These are phyloP conservation scores for Plumapathes pennacea DNA, from an alignment of 92 coral and sea anemone species.

Conservation along the genomic window DNA sequence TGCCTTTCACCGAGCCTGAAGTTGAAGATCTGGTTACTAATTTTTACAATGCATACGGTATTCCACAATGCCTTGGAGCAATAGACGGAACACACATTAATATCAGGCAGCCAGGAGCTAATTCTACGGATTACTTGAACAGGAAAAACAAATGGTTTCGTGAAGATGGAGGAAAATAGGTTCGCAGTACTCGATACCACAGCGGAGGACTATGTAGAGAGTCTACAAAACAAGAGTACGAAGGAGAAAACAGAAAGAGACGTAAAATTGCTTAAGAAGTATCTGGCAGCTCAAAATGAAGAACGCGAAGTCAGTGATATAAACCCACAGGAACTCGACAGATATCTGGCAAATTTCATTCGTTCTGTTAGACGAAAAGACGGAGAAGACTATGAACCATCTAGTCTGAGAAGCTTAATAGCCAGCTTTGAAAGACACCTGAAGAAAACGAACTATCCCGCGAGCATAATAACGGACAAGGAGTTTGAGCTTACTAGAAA, in stretches of 20 bases:
- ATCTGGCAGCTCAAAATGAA: conserved; percentile 11
- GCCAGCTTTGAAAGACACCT: conserved; percentile 25
- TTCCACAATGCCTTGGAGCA: conserved; percentile 62
- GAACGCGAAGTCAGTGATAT: conserved; percentile 7
- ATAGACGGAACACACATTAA: conserved; percentile 38
- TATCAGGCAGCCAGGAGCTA: conserved; percentile 26
- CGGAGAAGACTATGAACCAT: conserved; percentile 43
- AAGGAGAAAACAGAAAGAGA: conserved; percentile 15
- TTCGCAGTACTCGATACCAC: conserved; percentile 14
- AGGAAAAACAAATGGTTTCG: conserved; percentile 6
- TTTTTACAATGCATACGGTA: conserved; percentile 20
- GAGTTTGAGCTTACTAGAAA: conserved; percentile 33
- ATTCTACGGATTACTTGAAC: conserved; percentile 22
- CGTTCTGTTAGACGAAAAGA: conserved; percentile 45
- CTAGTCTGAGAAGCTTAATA: conserved; percentile 23
- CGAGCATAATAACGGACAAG: conserved; percentile 33
- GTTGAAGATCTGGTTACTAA: conserved; percentile 30
- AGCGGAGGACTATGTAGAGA: conserved; percentile 24
- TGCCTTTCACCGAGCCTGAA: conserved; percentile 40
- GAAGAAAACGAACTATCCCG: conserved; percentile 31
- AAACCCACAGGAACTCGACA: conserved; percentile 23
- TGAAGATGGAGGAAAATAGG: no score
- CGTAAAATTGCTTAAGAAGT: conserved; percentile 12
- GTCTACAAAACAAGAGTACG: conserved; percentile 14
- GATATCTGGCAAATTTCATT: conserved; percentile 25